A percentile compares a stretch with the other conserved stretches of the same genome.
Evolutionary conservation across 2,797 vertebrate species (phyloP).

Genomic region (Pangasius sanitwongsei): DNA sequence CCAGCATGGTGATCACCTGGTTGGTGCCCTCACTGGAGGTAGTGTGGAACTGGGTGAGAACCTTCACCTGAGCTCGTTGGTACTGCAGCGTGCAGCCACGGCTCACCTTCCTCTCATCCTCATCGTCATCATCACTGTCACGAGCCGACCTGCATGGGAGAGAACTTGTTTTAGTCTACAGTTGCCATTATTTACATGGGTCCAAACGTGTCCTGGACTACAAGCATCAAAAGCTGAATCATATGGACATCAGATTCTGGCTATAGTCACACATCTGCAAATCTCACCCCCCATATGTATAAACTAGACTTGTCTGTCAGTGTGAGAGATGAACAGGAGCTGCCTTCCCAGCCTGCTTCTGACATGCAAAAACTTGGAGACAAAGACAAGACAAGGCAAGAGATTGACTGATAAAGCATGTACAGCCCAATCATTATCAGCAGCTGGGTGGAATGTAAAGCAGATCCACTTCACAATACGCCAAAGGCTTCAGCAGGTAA

Average conservation of each 20-base stretch:
- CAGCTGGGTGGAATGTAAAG: not conserved
- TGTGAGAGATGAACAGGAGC: not conserved
- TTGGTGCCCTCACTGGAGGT: slow-evolving; percentile 89
- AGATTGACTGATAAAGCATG: not conserved
- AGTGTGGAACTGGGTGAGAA: slow-evolving; percentile 98
- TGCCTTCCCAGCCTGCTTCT: slow-evolving; percentile 8
- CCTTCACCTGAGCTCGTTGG: slow-evolving; percentile 89
- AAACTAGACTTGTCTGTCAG: not conserved
- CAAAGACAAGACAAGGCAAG: not conserved
- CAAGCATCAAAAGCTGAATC: not conserved
- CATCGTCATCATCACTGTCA: slow-evolving; percentile 92
- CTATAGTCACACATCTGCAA: not conserved
- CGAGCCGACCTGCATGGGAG: slow-evolving; percentile 70
- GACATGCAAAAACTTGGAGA: not conserved
- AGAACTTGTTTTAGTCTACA: not conserved
- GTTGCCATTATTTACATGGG: not conserved
- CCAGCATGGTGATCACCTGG: slow-evolving; percentile 97
- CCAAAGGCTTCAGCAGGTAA: not conserved
- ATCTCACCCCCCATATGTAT: not conserved
- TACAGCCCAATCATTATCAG: not conserved
- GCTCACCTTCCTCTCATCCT: slow-evolving; percentile 84
- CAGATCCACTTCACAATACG: not conserved
- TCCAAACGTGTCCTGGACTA: not conserved
- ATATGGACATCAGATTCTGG: not conserved
- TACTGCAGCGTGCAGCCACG: slow-evolving; percentile 95